Evolutionary conservation across 2,888 invertebrate species (phyloP).

Genomic region (Eutolmus rufibarbis): DNA sequence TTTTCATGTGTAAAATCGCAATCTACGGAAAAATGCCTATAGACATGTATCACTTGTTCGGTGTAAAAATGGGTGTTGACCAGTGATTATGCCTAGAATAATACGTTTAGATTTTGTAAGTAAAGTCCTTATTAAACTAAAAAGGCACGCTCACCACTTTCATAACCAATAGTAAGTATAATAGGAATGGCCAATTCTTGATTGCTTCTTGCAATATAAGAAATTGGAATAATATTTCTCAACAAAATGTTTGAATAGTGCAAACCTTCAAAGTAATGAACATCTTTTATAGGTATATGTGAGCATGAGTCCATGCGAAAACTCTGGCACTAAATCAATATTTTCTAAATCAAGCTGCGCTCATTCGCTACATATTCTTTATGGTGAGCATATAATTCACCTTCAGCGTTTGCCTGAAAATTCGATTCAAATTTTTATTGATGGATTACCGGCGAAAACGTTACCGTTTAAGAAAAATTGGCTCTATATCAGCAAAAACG

Average conservation of each 20-base stretch:
- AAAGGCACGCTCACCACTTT: too few species aligned
- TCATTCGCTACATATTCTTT: constrained; percentile 72
- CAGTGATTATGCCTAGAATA: too few species aligned
- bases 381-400: constrained; percentile 71
- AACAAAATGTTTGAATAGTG: neutral
- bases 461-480: constrained; percentile 69
- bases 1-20: too few species aligned
- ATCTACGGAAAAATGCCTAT: too few species aligned
- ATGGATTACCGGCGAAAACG: constrained; percentile 57
- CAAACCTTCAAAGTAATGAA: neutral
- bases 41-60: too few species aligned
- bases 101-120: too few species aligned
- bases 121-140: too few species aligned
- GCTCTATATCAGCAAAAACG: constrained; percentile 67
- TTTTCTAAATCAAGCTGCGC: constrained; percentile 67
- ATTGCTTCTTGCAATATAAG: too few species aligned
- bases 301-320: constrained; percentile 74
- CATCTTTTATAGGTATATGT: constrained; percentile 66
- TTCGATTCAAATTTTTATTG: constrained; percentile 56
- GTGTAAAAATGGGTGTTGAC: too few species aligned
- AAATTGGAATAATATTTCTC: too few species aligned
- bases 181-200: too few species aligned
- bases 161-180: too few species aligned
- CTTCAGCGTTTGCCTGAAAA: constrained; percentile 63
- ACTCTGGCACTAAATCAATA: neutral